Percentiles rank a stretch among this genome's conserved stretches.
These are phyloP conservation scores for Tyrophagus putrescentiae DNA, from an alignment of 1,140 invertebrate genomes.

Conservation along the genomic window DNA sequence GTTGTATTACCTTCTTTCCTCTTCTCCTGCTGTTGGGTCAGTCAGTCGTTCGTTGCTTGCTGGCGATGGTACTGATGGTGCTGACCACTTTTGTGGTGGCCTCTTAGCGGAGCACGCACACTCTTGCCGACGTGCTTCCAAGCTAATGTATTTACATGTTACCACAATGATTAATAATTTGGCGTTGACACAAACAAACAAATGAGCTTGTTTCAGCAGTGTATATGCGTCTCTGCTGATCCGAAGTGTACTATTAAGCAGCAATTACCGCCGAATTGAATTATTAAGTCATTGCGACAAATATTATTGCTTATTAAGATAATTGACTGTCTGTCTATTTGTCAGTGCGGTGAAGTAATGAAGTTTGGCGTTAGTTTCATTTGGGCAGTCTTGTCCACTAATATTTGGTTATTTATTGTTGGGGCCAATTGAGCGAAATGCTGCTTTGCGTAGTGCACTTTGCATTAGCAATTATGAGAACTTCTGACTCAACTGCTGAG, in stretches of 20 bases:
- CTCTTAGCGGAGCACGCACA: background rate
- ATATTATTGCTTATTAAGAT: constrained; percentile 12
- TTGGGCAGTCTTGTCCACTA: background rate
- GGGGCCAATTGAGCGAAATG: background rate
- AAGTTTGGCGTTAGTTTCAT: no score
- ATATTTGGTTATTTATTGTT: background rate
- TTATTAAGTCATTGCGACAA: constrained; percentile 3
- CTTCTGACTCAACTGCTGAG: no score
- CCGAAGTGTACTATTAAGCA: background rate
- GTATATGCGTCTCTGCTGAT: background rate
- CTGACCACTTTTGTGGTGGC: no score
- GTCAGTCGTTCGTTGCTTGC: no score
- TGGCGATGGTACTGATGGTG: no score
- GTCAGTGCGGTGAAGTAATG: no score
- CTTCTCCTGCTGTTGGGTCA: no score
- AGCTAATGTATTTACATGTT: constrained; percentile 11
- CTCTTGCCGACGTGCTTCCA: background rate
- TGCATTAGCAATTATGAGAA: constrained; percentile 12
- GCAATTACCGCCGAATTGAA: background rate
- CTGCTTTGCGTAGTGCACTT: background rate
- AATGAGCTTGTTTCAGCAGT: background rate
- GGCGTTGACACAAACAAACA: background rate
- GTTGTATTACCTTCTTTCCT: background rate
- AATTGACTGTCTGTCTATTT: no score
- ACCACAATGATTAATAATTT: constrained; percentile 4